Evolutionary conservation across 1,140 invertebrate genomes (phyloP).

Genomic region (Tribolium madens): DNA sequence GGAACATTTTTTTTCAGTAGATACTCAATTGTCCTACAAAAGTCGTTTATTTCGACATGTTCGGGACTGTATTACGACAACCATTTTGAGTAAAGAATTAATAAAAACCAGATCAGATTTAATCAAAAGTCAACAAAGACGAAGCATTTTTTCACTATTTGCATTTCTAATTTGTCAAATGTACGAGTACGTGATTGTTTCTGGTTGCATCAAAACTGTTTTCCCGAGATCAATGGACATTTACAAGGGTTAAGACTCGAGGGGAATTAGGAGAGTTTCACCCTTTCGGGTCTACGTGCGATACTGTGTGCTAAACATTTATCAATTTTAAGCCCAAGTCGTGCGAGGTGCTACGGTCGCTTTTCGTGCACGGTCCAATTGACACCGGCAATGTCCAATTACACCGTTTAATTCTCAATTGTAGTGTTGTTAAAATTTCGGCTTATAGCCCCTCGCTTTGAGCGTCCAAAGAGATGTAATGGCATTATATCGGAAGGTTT

Average conservation of each 20-base stretch:
- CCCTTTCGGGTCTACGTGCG: constrained; percentile 44
- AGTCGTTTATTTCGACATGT: background rate
- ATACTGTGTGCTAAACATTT: constrained; percentile 42
- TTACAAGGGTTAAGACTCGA: constrained; percentile 45
- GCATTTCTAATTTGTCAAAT: too few relatives aligned
- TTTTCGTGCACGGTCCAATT: constrained; percentile 44
- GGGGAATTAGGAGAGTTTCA: constrained; percentile 47
- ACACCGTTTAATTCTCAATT: constrained; percentile 53
- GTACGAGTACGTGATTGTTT: background rate
- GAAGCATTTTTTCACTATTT: too few relatives aligned
- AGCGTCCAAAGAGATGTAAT: constrained; percentile 42
- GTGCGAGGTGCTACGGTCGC: constrained; percentile 29
- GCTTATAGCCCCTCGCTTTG: constrained; percentile 50
- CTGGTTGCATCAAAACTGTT: constrained; percentile 23
- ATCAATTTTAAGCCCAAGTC: constrained; percentile 49
- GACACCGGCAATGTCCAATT: constrained; percentile 48
- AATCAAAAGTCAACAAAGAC: too few relatives aligned
- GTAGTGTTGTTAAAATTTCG: constrained; percentile 53
- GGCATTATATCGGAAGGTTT: constrained; percentile 41
- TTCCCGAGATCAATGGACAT: constrained; percentile 48
- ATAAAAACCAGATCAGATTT: background rate
- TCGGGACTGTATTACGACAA: background rate
- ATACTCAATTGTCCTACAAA: constrained; percentile 17
- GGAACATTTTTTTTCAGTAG: constrained; percentile 29
- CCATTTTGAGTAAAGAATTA: too few relatives aligned